Evolutionary conservation across 2,113 vertebrate genomes (phyloP), one percentile per base, ranked within the genome.

Genomic region (Hippoglossus stenolepis): DNA sequence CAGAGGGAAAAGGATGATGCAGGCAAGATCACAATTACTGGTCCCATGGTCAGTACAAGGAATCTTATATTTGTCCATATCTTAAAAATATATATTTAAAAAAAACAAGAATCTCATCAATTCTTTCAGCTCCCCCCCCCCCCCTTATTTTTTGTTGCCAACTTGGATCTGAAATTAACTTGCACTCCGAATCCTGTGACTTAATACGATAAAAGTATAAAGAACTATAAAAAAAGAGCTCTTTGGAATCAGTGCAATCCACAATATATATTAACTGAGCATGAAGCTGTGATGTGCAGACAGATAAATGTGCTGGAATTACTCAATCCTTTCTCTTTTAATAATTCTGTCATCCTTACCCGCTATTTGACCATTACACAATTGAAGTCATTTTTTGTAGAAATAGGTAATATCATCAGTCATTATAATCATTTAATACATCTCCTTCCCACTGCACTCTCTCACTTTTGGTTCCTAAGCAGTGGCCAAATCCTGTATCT

Each of bases 21-120:
- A 90, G 91, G 93, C 92, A 89, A 94, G 95, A 96, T 95, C 95
- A 94, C 93, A 96, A 96, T 97, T 95, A 91, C 94, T 66, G 65
- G 68, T 85, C 81, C 93, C 76, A 83, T 92, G 95, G 95, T 94
- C 95, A 92, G 91, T 85, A 84, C 84, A 91, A 47, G 79, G 71
- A 53, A 77, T 54, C 13, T 70, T 89, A 82, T 83, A 87, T 88
- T 31, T 90, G 79, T 85, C 82, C 87, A 78, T 80, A 74, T 87
- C 85, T 89, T 74, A 81, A 72, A 79, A 74, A 75, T 68, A 90
- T 70, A 91, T 88, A 43, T 43, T 10, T 54, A n/a, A 54, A n/a
- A 31, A 53, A 54, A 51, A 54, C 6, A 18, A 84, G 72, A 86
- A 89, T 85, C 66, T 78, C 65, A 74, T 79, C 73, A 40, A 43